Evolutionary conservation across 2,888 invertebrate species (phyloP).

Genomic region (Thereva unica): DNA sequence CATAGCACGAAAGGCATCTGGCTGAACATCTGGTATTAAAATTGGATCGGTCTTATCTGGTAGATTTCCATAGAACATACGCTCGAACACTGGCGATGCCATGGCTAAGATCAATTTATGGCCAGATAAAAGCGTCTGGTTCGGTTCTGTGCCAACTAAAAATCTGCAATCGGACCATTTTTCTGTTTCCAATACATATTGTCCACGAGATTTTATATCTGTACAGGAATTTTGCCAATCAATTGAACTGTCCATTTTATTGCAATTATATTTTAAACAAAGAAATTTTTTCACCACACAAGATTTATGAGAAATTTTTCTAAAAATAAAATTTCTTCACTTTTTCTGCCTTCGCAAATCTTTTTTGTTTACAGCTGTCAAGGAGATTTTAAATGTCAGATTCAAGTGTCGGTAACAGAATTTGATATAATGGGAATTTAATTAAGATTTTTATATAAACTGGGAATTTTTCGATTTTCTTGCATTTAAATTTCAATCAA

Average conservation of each 20-base stretch:
- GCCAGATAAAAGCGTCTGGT: slow-evolving; percentile 68
- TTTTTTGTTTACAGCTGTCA: too few species aligned
- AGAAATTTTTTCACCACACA: too few species aligned
- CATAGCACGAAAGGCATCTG: slow-evolving; percentile 81
- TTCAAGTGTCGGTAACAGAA: too few species aligned
- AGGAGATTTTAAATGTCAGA: too few species aligned
- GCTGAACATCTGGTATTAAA: slow-evolving; percentile 80
- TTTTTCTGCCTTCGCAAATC: too few species aligned
- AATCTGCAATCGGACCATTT: slow-evolving; percentile 81
- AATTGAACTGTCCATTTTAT: slow-evolving; percentile 62
- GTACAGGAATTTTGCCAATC: slow-evolving; percentile 80
- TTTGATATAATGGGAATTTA: too few species aligned
- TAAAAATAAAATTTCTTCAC: too few species aligned
- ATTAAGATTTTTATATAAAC: too few species aligned
- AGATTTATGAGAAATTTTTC: too few species aligned
- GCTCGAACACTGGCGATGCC: slow-evolving; percentile 86
- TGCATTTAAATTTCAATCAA: too few species aligned
- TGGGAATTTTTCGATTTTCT: too few species aligned
- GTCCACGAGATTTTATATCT: slow-evolving; percentile 72
- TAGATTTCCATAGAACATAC: slow-evolving; percentile 85
- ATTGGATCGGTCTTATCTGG: slow-evolving; percentile 79
- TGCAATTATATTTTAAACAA: too few species aligned
- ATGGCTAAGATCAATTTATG: slow-evolving; percentile 83
- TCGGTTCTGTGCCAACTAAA: slow-evolving; percentile 76
- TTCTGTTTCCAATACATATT: slow-evolving; percentile 74